Evolutionary conservation across 2,888 invertebrate genomes (phyloP), one percentile per base, ranked within the genome.

Genomic region (Leistus spinibarbis): DNA sequence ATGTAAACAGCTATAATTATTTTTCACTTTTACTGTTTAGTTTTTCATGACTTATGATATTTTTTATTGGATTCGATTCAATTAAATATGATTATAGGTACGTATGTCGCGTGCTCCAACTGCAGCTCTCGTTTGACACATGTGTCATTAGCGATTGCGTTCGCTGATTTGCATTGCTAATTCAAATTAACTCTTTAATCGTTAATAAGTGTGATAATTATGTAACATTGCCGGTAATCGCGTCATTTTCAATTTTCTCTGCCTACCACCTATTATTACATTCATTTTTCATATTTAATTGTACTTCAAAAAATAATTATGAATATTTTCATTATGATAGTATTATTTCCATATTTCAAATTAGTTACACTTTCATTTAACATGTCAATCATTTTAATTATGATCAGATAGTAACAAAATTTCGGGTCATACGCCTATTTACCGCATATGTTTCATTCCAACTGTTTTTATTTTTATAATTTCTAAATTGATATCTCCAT

Each of bases 41-140:
- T 69, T 69, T 56, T 69, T 69, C 5, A 40, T 40, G 40, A 40
- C n/a, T n/a, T n/a, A 40, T 40, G 40, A 40, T 40, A 40, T 40
- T 40, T 40, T 40, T 40, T 40, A 7, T 10, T 40, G 1, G 53
- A 66, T 40, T 40, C 10, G 7, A 66, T 66, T 66, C 53, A 69
- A 69, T 69, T 69, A 57, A 69, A 57, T 24, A 56, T 69, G 57
- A 69, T 69, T 69, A 69, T 57, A 54, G 22, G 53, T 54, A 17
- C 24, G 54, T 63, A 64, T 64, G 64, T 69, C 69, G 69, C 69
- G 69, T 69, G 69, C 69, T 10, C 20, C 5, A 24, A 23, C 9
- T 54, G 7, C 9, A 5, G 9, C n/a, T 16, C 54, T 54, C 68
- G 22, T 68, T 54, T 54, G 56, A 57, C n/a, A 16, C 24, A 56